These are phyloP conservation scores for Setipinna tenuifilis DNA, from an alignment of 2,797 vertebrate genomes.

Conservation along the genomic window DNA sequence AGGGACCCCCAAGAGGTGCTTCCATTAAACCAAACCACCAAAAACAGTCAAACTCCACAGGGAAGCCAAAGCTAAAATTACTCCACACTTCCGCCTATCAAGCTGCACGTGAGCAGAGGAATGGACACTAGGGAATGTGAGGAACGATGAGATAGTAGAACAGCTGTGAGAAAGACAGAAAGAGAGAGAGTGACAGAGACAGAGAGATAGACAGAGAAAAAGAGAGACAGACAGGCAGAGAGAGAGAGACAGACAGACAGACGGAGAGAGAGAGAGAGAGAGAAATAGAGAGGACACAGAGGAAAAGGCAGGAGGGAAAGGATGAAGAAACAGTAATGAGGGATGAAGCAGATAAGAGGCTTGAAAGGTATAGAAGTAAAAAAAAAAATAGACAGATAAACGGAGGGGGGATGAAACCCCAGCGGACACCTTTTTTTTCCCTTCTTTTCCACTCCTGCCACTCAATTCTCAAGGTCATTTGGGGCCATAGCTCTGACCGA, in stretches of 20 bases:
- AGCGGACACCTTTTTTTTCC: not conserved
- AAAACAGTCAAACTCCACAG: not conserved
- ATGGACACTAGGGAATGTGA: not conserved
- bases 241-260: not conserved
- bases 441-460: not conserved
- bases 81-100: not conserved
- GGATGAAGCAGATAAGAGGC: not conserved
- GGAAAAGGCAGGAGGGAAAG: not conserved
- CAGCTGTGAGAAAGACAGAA: no score
- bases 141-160: not conserved
- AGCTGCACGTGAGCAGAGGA: not conserved
- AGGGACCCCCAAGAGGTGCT: no score
- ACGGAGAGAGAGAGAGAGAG: not conserved
- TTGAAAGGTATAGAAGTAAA: not conserved
- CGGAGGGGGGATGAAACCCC: not conserved
- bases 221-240: not conserved
- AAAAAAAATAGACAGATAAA: not conserved
- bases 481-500: not conserved
- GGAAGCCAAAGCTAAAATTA: not conserved
- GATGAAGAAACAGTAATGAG: not conserved
- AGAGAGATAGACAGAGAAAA: not conserved
- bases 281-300: not conserved
- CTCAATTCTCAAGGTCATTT: not conserved
- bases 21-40: not conserved
- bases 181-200: not conserved